Base-by-base conservation (phyloP, 2,888 invertebrate species). In the Chymomyza caudatula region DNA sequence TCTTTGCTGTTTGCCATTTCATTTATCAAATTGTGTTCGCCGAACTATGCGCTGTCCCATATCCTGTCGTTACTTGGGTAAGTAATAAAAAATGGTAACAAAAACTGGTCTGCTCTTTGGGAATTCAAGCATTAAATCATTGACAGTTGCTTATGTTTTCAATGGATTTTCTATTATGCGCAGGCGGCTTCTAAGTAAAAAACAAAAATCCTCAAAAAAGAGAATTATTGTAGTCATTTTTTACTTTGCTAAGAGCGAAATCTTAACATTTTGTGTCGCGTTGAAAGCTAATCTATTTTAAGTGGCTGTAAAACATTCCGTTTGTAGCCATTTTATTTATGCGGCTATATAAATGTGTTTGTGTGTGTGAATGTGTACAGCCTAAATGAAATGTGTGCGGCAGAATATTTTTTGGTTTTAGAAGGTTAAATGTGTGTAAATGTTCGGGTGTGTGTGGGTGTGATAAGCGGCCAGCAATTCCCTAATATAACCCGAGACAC, bases 241-340 rank as follows among this genome's bases (percentile, higher is more conserved):
- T 43, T 47, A 43, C 8, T 42, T 25, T 42, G 37, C 57, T 60
- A 6, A 13, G 11, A 47, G 47, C 47, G 15, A 19, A 60, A 57
- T 61, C 52, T 65, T 60, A n/a, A n/a, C n/a, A n/a, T n/a, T n/a
- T n/a, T n/a, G n/a, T n/a, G 74, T 67, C 66, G 60, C 63, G 76
- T 60, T 77, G 84, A 84, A 77, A 84, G 78, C 84, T 81, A 81
- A 84, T 82, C 82, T 77, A 84, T 84, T 84, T 78, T 73, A 81
- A 84, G 81, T 82, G 82, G 73, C 78, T 81, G 78, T 71, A 71
- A 81, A 73, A 66, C 80, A 76, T 74, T 76, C 69, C 56, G 8
- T 51, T 51, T 19, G 11, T 19, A 13, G 22, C 20, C 51, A 51
- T 51, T 8, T 51, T 51, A 20, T 20, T 51, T 47, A 20, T 52